Evolutionary conservation across 92 coral and sea anemone species (phyloP).

Genomic region (Pocillopora meandrina): DNA sequence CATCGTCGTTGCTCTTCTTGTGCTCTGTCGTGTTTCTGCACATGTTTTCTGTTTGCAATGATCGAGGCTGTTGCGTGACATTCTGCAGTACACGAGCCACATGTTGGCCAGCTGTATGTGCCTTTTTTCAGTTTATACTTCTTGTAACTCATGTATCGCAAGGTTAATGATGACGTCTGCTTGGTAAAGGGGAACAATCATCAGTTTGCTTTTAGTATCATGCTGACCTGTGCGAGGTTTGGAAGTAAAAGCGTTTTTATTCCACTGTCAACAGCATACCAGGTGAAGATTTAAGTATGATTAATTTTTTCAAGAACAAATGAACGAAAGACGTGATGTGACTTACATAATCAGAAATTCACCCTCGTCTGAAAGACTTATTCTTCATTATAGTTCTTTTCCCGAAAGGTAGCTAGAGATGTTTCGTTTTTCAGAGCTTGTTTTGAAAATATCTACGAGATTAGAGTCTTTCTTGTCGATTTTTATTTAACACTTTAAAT

Average conservation of each 20-base stretch:
- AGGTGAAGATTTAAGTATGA: slow-evolving; percentile 24
- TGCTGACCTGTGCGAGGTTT: slow-evolving; percentile 59
- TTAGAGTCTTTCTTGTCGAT: too few species aligned
- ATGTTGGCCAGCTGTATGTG: neutral
- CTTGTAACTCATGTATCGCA: neutral
- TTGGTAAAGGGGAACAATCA: neutral
- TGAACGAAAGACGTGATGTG: slow-evolving; percentile 12
- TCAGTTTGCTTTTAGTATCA: slow-evolving; percentile 16
- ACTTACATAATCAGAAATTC: neutral
- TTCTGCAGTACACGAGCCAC: too few species aligned
- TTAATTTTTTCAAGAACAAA: neutral
- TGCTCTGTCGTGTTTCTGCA: too few species aligned
- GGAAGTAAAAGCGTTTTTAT: slow-evolving; percentile 33
- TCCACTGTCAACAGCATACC: slow-evolving; percentile 51
- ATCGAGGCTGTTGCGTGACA: neutral
- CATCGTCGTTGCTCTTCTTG: too few species aligned
- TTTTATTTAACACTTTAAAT: too few species aligned
- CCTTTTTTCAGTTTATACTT: neutral
- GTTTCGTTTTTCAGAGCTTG: too few species aligned
- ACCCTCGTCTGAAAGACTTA: neutral
- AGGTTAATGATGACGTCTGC: neutral
- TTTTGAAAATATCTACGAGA: too few species aligned
- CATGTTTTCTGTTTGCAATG: too few species aligned
- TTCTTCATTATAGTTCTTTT: neutral
- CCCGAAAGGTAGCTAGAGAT: too few species aligned